Percentiles rank a stretch among this genome's conserved stretches.
Conservation (phyloP, 2,888 invertebrate species). For the Xylophagus ater region DNA sequence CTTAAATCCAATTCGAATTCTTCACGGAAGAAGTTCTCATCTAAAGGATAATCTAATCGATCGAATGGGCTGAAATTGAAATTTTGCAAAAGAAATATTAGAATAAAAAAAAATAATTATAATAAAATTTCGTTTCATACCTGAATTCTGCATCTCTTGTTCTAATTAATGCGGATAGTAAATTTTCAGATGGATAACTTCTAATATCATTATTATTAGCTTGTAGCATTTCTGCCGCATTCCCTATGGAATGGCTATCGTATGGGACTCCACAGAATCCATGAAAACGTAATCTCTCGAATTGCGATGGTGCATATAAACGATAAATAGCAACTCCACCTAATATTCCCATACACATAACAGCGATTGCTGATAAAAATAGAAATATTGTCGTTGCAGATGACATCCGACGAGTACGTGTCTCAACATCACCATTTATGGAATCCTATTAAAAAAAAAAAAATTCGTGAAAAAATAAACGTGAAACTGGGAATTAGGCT, state of each 20-base stretch:
- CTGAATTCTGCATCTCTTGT: too few species aligned
- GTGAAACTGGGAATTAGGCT: too few species aligned
- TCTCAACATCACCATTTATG: conserved; percentile 41
- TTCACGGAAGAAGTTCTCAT: conserved; percentile 55
- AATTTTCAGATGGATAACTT: too few species aligned
- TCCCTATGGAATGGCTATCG: conserved; percentile 20
- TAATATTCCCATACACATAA: conserved; percentile 58
- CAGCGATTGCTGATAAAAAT: conserved; percentile 54
- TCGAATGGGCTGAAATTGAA: too few species aligned
- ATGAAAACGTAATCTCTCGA: conserved; percentile 41
- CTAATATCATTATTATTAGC: conserved; percentile 8
- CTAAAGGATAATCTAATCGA: too few species aligned
- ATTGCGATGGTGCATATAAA: conserved; percentile 52
- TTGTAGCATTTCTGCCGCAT: conserved; percentile 5
- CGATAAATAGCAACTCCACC: conserved; percentile 67
- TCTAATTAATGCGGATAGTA: too few species aligned
- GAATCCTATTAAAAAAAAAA: conserved; percentile 26
- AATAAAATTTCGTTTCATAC: too few species aligned
- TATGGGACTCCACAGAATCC: conserved; percentile 38
- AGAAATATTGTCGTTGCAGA: conserved; percentile 55
- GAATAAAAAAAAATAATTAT: too few species aligned
- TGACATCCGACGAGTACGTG: conserved; percentile 41
- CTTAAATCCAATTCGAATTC: conserved; percentile 64
- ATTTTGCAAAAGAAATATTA: too few species aligned
- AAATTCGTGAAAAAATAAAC: conserved; percentile 6